phyloP scores from a whole-genome alignment of 2,888 invertebrate species.

The Pachymerium ferrugineum region DNA sequence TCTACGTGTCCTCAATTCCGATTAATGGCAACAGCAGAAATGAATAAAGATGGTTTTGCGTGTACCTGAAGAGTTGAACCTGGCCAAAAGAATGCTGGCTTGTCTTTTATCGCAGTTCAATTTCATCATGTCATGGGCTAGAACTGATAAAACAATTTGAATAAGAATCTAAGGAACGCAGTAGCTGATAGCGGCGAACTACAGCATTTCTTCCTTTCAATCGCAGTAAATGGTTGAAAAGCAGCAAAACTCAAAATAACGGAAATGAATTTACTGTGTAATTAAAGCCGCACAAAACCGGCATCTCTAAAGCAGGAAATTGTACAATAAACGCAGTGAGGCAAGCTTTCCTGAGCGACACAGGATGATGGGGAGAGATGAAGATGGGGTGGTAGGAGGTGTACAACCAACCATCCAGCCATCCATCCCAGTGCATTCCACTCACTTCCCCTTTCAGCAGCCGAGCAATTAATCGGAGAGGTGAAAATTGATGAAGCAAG shows the following conservation, averaged over 20 bases:
- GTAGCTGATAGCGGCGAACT: not conserved
- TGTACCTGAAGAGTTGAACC: not conserved
- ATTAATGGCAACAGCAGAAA: too few relatives aligned
- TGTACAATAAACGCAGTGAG: not conserved
- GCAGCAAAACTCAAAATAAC: not conserved
- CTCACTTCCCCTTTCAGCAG: conserved; percentile 3
- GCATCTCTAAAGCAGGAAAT: not conserved
- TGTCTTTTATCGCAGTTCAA: not conserved
- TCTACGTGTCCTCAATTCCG: too few relatives aligned
- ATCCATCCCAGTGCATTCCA: conserved; percentile 8
- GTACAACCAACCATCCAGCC: not conserved
- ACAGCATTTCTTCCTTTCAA: not conserved
- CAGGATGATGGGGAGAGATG: not conserved
- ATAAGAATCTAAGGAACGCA: not conserved
- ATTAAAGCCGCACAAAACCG: conserved; percentile 8
- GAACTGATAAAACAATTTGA: conserved; percentile 4
- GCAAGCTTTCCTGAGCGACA: not conserved
- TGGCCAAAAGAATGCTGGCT: not conserved
- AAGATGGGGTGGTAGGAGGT: not conserved
- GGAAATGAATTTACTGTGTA: conserved; percentile 8
- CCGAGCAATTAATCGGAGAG: not conserved
- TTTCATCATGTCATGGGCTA: not conserved
- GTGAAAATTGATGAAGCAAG: conserved; percentile 8
- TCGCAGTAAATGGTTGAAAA: too few relatives aligned
- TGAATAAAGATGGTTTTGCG: not conserved